These are phyloP conservation scores for Megaleporinus macrocephalus DNA, from an alignment of 2,113 vertebrate species.

Conservation along the genomic window DNA sequence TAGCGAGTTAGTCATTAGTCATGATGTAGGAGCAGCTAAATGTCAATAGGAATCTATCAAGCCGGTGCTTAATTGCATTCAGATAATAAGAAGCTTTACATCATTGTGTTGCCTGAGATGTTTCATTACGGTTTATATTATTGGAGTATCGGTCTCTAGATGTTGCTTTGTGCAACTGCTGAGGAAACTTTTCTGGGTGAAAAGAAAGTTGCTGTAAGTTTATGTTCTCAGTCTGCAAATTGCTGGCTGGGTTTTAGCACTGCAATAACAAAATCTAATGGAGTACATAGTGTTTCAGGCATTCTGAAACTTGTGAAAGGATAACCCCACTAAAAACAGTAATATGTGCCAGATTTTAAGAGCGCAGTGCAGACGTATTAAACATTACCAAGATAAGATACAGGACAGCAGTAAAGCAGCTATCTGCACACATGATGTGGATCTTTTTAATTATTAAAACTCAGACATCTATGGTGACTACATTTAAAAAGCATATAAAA, in stretches of 20 bases:
- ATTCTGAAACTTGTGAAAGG: too few relatives aligned
- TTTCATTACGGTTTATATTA: slow-evolving; percentile 18
- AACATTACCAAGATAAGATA: too few relatives aligned
- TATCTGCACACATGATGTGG: too few relatives aligned
- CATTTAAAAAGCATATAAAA: too few relatives aligned
- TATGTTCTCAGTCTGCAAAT: too few relatives aligned
- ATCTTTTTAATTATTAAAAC: too few relatives aligned
- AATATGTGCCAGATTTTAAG: too few relatives aligned
- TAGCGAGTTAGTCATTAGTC: slow-evolving; percentile 36
- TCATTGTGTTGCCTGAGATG: slow-evolving; percentile 26
- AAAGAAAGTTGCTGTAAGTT: not conserved
- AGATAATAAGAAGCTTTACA: slow-evolving; percentile 44
- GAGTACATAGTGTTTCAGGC: too few relatives aligned
- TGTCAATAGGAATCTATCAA: slow-evolving; percentile 39
- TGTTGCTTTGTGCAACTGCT: not conserved
- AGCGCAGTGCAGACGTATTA: too few relatives aligned
- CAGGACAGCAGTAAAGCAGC: too few relatives aligned
- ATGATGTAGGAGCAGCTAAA: slow-evolving; percentile 39
- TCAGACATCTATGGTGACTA: too few relatives aligned
- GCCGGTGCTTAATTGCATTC: slow-evolving; percentile 22
- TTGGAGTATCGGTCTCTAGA: not conserved
- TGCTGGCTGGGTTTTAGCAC: not conserved
- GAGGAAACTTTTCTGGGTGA: not conserved
- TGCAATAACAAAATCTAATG: not conserved
- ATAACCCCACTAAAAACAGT: too few relatives aligned